Percentiles rank a stretch among this genome's conserved stretches.
Conservation (phyloP, 2,888 invertebrate genomes). For the Tridacna crocea region DNA sequence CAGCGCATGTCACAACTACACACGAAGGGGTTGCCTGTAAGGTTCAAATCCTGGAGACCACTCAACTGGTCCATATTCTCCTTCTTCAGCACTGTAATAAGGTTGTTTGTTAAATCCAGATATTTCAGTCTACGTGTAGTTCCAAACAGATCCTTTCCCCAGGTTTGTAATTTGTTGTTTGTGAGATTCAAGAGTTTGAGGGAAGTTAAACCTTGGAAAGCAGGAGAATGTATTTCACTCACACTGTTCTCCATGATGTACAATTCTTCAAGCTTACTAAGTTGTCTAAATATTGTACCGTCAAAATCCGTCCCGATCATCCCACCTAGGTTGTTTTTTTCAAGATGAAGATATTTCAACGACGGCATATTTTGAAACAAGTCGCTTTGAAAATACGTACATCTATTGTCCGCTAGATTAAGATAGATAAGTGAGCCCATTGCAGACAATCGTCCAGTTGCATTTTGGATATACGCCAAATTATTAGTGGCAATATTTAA, state of each 20-base stretch:
- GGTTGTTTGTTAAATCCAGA: constrained; percentile 79
- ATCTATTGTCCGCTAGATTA: constrained; percentile 69
- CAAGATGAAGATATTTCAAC: constrained; percentile 64
- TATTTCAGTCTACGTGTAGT: constrained; percentile 42
- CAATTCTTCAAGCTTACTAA: constrained; percentile 69
- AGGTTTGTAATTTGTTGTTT: constrained; percentile 86
- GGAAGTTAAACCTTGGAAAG: constrained; percentile 88
- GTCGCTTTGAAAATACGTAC: constrained; percentile 58
- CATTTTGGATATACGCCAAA: constrained; percentile 64
- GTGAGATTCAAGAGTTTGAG: constrained; percentile 88
- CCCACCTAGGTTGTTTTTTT: constrained; percentile 67
- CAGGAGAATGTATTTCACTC: constrained; percentile 76
- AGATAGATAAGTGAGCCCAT: constrained; percentile 64
- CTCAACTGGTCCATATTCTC: constrained; percentile 87
- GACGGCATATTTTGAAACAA: constrained; percentile 59
- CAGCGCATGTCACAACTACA: constrained; percentile 96
- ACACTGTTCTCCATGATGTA: constrained; percentile 79
- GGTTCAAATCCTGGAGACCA: constrained; percentile 86
- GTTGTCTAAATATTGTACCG: constrained; percentile 61
- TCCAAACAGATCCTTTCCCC: constrained; percentile 62
- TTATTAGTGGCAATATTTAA: constrained; percentile 88
- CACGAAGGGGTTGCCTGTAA: constrained; percentile 95
- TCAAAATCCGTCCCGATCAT: constrained; percentile 59
- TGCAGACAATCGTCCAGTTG: constrained; percentile 54
- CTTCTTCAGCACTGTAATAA: constrained; percentile 78